Evolutionary conservation across 2,797 vertebrate genomes (phyloP).

Genomic region (Bryconaethiops microstoma): DNA sequence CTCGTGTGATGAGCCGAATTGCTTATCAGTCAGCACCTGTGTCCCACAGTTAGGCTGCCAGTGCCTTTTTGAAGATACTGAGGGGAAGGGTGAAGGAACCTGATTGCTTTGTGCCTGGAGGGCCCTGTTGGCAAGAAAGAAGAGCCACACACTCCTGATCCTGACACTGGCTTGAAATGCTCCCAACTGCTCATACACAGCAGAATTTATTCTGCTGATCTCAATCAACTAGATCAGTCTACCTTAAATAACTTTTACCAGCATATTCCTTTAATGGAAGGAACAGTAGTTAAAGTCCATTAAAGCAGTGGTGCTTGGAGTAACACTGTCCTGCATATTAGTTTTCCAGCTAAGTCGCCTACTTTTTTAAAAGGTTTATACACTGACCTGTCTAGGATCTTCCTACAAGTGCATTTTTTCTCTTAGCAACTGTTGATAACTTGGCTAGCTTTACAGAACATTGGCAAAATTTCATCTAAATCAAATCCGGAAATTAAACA

Average conservation of each 20-base stretch:
- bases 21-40: slow-evolving; percentile 45
- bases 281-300: slow-evolving; percentile 11
- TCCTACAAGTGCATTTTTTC: no score
- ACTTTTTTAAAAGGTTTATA: no score
- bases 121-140: slow-evolving; percentile 44
- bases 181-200: slow-evolving; percentile 8
- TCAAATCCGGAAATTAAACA: not conserved
- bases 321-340: not conserved
- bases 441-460: not conserved
- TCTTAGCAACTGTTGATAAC: not conserved
- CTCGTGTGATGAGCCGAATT: slow-evolving; percentile 23
- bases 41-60: slow-evolving; percentile 20
- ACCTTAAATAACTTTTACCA: slow-evolving; percentile 48
- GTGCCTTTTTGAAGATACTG: slow-evolving; percentile 22
- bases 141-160: slow-evolving; percentile 23
- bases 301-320: not conserved
- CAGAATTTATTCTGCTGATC: not conserved
- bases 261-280: not conserved
- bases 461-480: not conserved
- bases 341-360: no score
- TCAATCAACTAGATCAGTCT: slow-evolving; percentile 19
- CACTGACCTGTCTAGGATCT: no score
- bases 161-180: slow-evolving; percentile 29
- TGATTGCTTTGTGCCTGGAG: slow-evolving; percentile 49
- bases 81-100: slow-evolving; percentile 26